Conservation (phyloP, 2,888 invertebrate genomes). For the Orthonevra nobilis region DNA sequence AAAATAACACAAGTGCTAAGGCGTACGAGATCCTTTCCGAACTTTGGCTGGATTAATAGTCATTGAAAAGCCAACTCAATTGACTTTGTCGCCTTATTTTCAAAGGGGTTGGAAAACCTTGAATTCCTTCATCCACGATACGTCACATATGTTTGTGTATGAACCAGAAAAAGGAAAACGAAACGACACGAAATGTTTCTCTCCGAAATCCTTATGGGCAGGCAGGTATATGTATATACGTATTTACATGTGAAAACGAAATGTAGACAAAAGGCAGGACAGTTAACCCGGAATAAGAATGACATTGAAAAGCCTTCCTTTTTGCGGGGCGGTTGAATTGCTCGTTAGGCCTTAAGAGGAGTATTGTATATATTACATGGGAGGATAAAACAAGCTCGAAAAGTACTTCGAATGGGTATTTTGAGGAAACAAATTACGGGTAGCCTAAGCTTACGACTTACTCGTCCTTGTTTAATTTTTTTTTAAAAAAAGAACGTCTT, state of each 20-base stretch:
- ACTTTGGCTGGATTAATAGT: slow-evolving; percentile 2
- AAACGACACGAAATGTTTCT: neutral
- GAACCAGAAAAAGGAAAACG: slow-evolving; percentile 9
- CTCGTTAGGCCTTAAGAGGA: neutral
- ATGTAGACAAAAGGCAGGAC: neutral
- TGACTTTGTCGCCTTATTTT: slow-evolving; percentile 34
- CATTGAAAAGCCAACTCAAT: slow-evolving; percentile 35
- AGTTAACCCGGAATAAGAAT: neutral
- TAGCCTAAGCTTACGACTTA: neutral
- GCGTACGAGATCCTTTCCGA: slow-evolving; percentile 21
- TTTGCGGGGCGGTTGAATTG: neutral
- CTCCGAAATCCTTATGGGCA: slow-evolving; percentile 18
- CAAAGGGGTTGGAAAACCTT: slow-evolving; percentile 16
- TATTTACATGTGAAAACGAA: too few relatives aligned
- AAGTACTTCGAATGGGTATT: slow-evolving; percentile 2
- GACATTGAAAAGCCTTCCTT: neutral
- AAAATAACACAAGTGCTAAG: slow-evolving; percentile 32
- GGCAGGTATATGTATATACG: neutral
- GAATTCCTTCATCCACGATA: neutral
- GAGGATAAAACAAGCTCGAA: neutral
- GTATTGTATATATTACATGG: neutral
- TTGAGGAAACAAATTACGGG: slow-evolving; percentile 1
- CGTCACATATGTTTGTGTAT: neutral
- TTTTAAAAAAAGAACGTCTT: slow-evolving; percentile 18
- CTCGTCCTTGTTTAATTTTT: neutral